Conservation (phyloP, 2,797 vertebrate species). For the Calcarius lapponicus region DNA sequence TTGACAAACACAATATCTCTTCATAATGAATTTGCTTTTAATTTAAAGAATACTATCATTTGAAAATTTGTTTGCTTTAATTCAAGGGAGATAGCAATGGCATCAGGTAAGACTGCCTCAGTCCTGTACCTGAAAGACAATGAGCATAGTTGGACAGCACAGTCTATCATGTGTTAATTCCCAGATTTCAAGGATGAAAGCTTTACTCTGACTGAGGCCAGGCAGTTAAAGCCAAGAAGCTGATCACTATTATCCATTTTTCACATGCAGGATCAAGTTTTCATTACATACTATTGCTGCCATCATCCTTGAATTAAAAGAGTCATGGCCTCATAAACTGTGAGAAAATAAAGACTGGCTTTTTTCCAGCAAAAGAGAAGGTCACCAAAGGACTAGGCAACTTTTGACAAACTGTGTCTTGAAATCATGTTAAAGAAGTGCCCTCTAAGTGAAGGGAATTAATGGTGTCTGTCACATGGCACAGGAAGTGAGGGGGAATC, state of each 20-base stretch:
- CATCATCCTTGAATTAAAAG: not conserved
- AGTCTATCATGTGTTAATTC: not conserved
- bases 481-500: not conserved
- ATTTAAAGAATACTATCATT: not conserved
- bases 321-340: not conserved
- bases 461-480: not conserved
- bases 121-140: not conserved
- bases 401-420: not conserved
- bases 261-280: not conserved
- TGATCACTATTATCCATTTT: not conserved
- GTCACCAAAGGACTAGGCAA: not conserved
- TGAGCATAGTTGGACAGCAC: not conserved
- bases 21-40: not conserved
- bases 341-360: not conserved
- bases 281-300: not conserved
- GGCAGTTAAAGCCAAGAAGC: not conserved
- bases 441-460: not conserved
- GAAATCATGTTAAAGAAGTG: not conserved
- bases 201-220: not conserved
- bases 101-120: not conserved
- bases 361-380: not conserved
- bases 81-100: not conserved
- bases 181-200: not conserved
- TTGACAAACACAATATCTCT: not conserved
- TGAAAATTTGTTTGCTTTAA: not conserved